These are phyloP conservation scores for Megathymus violae DNA, from an alignment of 1,140 invertebrate genomes.

Conservation along the genomic window DNA sequence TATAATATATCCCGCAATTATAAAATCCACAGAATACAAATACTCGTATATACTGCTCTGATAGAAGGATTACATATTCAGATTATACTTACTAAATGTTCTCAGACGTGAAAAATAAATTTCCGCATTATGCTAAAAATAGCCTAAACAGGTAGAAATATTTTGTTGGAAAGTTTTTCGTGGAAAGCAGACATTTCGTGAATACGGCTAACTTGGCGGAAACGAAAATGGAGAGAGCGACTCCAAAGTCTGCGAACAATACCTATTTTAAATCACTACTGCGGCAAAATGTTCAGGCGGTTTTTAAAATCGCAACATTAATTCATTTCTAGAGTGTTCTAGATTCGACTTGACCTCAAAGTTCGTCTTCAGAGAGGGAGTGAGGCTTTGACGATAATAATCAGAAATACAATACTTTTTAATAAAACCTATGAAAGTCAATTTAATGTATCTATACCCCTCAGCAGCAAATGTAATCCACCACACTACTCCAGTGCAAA, in stretches of 20 bases:
- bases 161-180: constrained; percentile 1
- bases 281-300: neutral
- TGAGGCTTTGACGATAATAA: no score
- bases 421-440: no score
- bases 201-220: constrained; percentile 5
- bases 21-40: no score
- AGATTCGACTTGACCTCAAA: neutral
- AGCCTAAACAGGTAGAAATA: neutral
- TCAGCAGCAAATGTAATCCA: no score
- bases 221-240: constrained; percentile 9
- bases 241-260: constrained; percentile 11
- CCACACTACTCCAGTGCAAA: no score
- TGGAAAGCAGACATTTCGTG: constrained; percentile 15
- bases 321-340: neutral
- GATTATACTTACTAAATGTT: neutral
- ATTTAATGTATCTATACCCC: no score
- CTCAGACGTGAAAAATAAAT: neutral
- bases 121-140: neutral
- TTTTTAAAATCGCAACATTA: neutral
- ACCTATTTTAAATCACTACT: constrained; percentile 18
- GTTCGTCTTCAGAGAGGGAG: no score
- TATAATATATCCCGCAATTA: no score
- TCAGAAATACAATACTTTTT: no score
- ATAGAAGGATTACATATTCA: no score
- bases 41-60: no score